phyloP scores from a whole-genome alignment of 2,113 vertebrate genomes.

The Charina bottae region DNA sequence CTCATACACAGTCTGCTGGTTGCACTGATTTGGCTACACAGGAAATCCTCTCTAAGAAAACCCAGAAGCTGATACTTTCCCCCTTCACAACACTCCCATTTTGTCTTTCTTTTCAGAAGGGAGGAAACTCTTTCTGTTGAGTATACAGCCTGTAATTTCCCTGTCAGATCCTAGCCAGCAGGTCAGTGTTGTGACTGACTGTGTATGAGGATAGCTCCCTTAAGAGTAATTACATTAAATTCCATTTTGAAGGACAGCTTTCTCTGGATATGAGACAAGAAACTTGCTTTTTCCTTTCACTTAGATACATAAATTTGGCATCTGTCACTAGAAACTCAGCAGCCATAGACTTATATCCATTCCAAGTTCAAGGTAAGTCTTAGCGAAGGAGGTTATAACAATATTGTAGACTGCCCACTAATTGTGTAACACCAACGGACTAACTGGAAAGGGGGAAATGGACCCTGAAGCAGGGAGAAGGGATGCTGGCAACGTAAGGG shows the following conservation, averaged over 20 bases:
- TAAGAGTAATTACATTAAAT: slow-evolving; percentile 81
- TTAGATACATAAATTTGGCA: slow-evolving; percentile 66
- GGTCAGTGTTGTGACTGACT: slow-evolving; percentile 87
- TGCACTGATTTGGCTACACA: slow-evolving; percentile 25
- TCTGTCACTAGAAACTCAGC: slow-evolving; percentile 58
- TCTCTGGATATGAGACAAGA: slow-evolving; percentile 75
- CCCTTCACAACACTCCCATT: slow-evolving; percentile 59
- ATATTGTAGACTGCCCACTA: not conserved
- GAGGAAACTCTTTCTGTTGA: slow-evolving; percentile 75
- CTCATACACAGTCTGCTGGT: not conserved
- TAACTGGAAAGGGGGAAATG: not conserved
- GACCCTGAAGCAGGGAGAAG: not conserved
- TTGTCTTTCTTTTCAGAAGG: slow-evolving; percentile 60
- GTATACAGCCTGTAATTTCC: slow-evolving; percentile 79
- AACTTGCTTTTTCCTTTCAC: slow-evolving; percentile 66
- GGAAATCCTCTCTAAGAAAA: slow-evolving; percentile 47
- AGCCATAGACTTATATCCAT: slow-evolving; percentile 25
- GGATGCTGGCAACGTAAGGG: not conserved
- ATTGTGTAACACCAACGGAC: slow-evolving; percentile 10
- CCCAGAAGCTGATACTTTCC: slow-evolving; percentile 67
- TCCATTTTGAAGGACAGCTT: slow-evolving; percentile 82
- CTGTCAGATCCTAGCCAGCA: slow-evolving; percentile 77
- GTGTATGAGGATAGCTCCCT: slow-evolving; percentile 78
- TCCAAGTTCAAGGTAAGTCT: slow-evolving; percentile 22
- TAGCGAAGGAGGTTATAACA: not conserved